Percentiles rank a stretch among this genome's conserved stretches.
Conservation (phyloP, 92 coral and sea anemone species). For the Micromussa lordhowensis region DNA sequence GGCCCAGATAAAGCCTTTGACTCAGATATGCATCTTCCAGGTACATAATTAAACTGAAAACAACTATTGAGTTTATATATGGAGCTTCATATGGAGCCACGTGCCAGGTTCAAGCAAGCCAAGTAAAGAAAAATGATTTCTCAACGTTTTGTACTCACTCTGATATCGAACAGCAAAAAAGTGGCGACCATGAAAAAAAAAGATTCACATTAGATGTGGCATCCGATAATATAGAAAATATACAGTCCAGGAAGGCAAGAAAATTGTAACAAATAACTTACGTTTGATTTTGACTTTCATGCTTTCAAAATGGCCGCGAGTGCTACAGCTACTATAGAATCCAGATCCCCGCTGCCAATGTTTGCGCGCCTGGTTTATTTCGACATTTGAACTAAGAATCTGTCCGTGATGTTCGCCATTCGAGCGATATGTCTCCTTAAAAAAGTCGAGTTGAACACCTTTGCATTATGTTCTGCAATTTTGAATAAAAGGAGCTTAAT, state of each 20-base stretch:
- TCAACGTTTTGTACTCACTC: slow-evolving; percentile 30
- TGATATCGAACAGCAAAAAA: neutral
- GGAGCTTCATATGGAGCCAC: neutral
- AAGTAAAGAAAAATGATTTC: neutral
- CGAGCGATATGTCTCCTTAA: neutral
- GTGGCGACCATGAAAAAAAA: neutral
- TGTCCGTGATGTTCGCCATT: neutral
- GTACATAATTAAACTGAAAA: neutral
- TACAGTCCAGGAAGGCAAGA: neutral
- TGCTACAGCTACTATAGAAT: neutral
- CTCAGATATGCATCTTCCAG: neutral
- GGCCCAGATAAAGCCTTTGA: neutral
- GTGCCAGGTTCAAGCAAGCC: neutral
- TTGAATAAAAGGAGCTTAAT: slow-evolving; percentile 2
- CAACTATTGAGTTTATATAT: neutral
- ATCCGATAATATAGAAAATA: neutral
- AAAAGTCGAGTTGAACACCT: neutral
- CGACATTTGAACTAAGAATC: neutral
- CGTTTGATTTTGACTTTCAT: slow-evolving; percentile 77
- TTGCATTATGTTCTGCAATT: neutral
- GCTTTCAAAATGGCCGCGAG: slow-evolving; percentile 51
- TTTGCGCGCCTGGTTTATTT: slow-evolving; percentile 17
- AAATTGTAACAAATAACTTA: slow-evolving; percentile 21
- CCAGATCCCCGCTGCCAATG: slow-evolving; percentile 6
- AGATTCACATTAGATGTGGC: neutral